These are phyloP conservation scores for Micronisus gabar DNA, from an alignment of 2,113 vertebrate species.

Conservation along the genomic window DNA sequence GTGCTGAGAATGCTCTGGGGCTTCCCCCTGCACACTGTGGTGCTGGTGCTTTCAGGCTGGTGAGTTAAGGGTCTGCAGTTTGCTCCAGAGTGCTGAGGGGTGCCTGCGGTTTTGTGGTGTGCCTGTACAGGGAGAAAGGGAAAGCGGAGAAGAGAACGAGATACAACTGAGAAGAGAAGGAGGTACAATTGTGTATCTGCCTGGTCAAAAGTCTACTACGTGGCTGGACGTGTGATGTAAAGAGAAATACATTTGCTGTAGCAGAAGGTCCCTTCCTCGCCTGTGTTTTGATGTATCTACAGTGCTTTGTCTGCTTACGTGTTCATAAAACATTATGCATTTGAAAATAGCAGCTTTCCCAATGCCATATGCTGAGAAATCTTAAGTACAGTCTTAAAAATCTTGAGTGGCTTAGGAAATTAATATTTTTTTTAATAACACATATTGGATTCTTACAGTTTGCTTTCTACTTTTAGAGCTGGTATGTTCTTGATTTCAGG, in stretches of 20 bases:
- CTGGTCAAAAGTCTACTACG: background rate
- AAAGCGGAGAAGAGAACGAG: background rate
- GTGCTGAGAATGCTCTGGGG: background rate
- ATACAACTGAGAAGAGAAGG: background rate
- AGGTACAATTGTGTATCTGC: background rate
- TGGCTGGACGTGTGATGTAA: background rate
- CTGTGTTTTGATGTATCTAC: slow-evolving; percentile 42
- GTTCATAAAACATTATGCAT: slow-evolving; percentile 58
- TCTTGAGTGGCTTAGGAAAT: slow-evolving; percentile 30
- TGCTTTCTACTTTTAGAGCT: slow-evolving; percentile 47
- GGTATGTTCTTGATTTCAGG: slow-evolving; percentile 36
- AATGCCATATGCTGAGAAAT: slow-evolving; percentile 59
- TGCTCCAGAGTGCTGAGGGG: background rate
- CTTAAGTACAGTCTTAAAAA: slow-evolving; percentile 49
- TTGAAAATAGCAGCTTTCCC: slow-evolving; percentile 61
- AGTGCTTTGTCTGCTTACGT: slow-evolving; percentile 47
- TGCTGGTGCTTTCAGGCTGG: background rate
- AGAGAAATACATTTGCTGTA: slow-evolving; percentile 11
- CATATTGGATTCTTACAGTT: slow-evolving; percentile 40
- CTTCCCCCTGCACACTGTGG: rapidly evolving
- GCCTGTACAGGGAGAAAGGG: background rate
- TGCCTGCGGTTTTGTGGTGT: background rate
- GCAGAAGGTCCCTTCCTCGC: slow-evolving; percentile 47
- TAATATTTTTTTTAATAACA: slow-evolving; percentile 38
- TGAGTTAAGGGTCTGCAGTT: background rate